Conservation (phyloP, 2,888 invertebrate species). For the Heteropelma amictum region DNA sequence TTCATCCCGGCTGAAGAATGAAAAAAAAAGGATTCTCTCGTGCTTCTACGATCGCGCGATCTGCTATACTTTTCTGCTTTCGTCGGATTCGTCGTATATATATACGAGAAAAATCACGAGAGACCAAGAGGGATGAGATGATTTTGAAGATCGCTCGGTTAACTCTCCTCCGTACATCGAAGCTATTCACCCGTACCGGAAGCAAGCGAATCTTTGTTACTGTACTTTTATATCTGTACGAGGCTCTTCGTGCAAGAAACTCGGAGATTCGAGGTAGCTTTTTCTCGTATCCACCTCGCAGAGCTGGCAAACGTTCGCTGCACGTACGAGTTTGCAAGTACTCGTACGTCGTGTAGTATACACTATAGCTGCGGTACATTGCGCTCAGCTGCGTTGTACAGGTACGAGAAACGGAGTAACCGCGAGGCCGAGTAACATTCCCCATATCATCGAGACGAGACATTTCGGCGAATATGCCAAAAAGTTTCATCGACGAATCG, state of each 20-base stretch:
- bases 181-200: conserved; percentile 28
- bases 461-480: no score
- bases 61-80: no score
- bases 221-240: background rate
- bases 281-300: conserved; percentile 14
- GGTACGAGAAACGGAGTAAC: background rate
- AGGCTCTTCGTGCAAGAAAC: conserved; percentile 30
- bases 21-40: no score
- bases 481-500: no score
- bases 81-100: no score
- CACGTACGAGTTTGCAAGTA: conserved; percentile 6
- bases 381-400: no score
- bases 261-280: conserved; percentile 26
- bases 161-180: conserved; percentile 13
- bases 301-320: conserved; percentile 8
- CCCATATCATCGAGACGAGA: no score
- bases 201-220: conserved; percentile 33
- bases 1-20: no score
- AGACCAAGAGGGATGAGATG: conserved; percentile 36
- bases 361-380: background rate
- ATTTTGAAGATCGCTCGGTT: conserved; percentile 37
- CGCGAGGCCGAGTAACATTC: background rate
- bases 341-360: background rate
- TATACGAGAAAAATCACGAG: conserved; percentile 8
- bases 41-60: no score